Evolutionary conservation across 2,797 vertebrate genomes (phyloP).

Genomic region (Enteromius mattozi): DNA sequence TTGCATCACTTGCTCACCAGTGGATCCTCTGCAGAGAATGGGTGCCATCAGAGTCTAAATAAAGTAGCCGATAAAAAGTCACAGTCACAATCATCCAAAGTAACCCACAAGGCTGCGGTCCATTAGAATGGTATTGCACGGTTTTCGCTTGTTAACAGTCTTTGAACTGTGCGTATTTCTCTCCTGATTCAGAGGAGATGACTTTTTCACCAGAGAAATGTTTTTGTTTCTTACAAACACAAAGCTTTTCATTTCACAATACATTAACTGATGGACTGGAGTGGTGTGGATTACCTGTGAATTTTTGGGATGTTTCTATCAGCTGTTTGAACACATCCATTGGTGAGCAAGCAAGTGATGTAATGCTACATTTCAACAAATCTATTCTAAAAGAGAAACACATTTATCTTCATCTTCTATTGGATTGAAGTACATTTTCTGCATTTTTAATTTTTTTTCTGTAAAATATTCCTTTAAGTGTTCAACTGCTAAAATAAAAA

Average conservation of each 20-base stretch:
- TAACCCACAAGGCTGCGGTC: neutral
- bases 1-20: neutral
- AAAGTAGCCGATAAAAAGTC: neutral
- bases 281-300: neutral
- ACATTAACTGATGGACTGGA: neutral
- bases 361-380: neutral
- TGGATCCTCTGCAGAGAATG: neutral
- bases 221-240: neutral
- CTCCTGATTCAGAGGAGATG: neutral
- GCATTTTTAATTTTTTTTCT: too few species aligned
- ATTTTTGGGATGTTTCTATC: neutral
- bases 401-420: neutral
- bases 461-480: too few species aligned
- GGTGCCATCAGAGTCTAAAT: neutral
- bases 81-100: neutral
- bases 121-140: neutral
- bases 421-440: neutral
- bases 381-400: neutral
- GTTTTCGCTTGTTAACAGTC: neutral
- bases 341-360: neutral
- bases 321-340: neutral
- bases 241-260: neutral
- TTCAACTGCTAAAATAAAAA: too few species aligned
- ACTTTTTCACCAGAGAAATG: neutral
- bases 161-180: neutral